Evolutionary conservation across 2,888 invertebrate genomes (phyloP), one percentile per base, ranked within the genome.

Genomic region (Cheilosia soror): DNA sequence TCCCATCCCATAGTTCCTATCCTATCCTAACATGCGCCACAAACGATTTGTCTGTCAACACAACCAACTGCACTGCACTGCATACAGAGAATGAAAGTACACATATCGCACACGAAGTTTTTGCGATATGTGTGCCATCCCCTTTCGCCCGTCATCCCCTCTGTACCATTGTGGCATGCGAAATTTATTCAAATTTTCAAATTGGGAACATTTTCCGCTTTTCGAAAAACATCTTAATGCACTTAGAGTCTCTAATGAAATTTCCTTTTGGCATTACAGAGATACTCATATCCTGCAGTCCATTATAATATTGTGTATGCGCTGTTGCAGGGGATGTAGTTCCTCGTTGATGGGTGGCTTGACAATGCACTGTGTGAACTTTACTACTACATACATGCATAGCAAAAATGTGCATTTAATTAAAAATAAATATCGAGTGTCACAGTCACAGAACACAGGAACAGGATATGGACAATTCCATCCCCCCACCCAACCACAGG

Each of bases 151-250:
- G 42, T 44, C 42, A 27, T 27, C 9, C 40, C 58, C 4, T n/a
- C 4, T 7, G 2, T 6, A 44, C 44, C 20, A 13, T 13, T n/a
- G 37, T 49, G 25, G 37, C 29, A n/a, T 9, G 63, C 13, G 42
- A 69, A 47, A 77, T 81, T 85, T 81, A 68, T 77, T 77, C 81
- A 77, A 85, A 79, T 80, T 75, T 75, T 63, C 40, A 85, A 85
- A 76, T 62, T 68, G 57, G 25, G 51, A 77, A 85, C 81, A 85
- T 85, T 85, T 81, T 77, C 72, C 72, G 87, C 87, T 88, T 88
- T 87, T 87, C 87, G 83, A 71, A 88, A 88, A 90, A 91, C 91
- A 91, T 90, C 90, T 91, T 91, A 91, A 91, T 91, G 91, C 91
- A 91, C 91, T 91, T 91, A 91, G 90, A 86, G 89, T 78, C 66